Base-by-base conservation (phyloP, 2,888 invertebrate species). In the Allacma fusca region DNA sequence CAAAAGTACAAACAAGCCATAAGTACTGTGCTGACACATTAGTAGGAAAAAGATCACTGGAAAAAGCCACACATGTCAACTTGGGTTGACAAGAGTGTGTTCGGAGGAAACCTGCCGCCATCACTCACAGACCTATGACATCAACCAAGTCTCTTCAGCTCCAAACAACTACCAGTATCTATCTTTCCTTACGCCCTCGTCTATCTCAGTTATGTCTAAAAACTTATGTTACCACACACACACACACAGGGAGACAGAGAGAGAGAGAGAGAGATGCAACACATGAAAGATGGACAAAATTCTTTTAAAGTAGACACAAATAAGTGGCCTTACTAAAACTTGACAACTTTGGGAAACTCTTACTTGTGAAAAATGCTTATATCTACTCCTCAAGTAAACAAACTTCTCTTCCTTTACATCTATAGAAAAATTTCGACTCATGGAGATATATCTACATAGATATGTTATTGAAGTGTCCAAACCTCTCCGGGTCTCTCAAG, bases 1-100 rank as follows among this genome's bases (percentile, higher is more conserved):
- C 50, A 50, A 50, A 50, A 50, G 50, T 50, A 50, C 50, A 50
- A 50, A 50, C 50, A 50, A 50, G 50, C 50, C 50, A 50, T 50
- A 50, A 50, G 50, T 50, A 50, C 50, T 50, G 50, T 50, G 50
- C 50, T 50, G 50, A 50, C 50, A 50, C 50, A 19, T 50, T 50
- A 50, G 50, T 50, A 50, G 50, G 50, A 16, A 50, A 50, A 50
- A 50, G 50, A 50, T 50, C 50, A 50, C 50, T 50, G 50, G 50
- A 50, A 50, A 50, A 50, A 50, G 50, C 50, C 50, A 50, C 50
- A 50, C 19, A 50, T 50, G 50, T 50, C 50, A 50, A 50, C 50
- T 50, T 13, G n/a, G 9, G 9, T 50, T 50, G 50, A 50, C 50
- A 50, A 16, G 50, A 19, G 50, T 50, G 2, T 50, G 16, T 16